These are phyloP conservation scores for Camelus dromedarius DNA, from an alignment of 2,113 vertebrate genomes.

Conservation along the genomic window DNA sequence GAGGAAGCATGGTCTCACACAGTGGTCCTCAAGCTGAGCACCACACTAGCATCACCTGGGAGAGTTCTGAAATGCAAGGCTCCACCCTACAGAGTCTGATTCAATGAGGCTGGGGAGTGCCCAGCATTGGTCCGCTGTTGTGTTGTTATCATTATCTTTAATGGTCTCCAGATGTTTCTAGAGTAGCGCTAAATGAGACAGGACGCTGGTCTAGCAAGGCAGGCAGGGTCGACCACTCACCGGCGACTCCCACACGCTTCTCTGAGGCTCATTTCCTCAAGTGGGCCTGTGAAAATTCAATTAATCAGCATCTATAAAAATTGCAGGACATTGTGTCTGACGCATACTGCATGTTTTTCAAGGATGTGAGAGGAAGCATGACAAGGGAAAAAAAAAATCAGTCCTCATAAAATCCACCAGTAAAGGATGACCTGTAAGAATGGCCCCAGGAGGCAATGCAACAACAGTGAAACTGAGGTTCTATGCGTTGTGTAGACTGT, in stretches of 20 bases:
- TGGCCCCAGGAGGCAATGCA: not conserved
- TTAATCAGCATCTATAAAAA: not conserved
- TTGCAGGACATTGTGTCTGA: not conserved
- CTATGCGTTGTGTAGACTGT: not conserved
- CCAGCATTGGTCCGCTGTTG: not conserved
- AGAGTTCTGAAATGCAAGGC: not conserved
- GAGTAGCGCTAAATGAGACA: not conserved
- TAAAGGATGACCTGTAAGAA: not conserved
- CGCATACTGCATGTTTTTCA: not conserved
- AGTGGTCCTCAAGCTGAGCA: not conserved
- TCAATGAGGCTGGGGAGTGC: not conserved
- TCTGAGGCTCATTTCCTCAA: constrained; percentile 39
- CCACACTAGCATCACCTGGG: not conserved
- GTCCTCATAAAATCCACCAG: not conserved
- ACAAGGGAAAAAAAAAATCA: not conserved
- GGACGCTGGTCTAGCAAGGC: not conserved
- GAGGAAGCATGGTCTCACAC: not conserved
- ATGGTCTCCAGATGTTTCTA: constrained; percentile 57
- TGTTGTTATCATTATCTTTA: constrained; percentile 33
- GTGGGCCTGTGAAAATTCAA: constrained; percentile 32
- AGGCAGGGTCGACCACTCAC: not conserved
- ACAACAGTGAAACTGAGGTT: not conserved
- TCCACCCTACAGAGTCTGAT: constrained; percentile 40
- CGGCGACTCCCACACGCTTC: not conserved
- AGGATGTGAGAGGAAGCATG: not conserved